A percentile compares a stretch with the other conserved stretches of the same genome.
These are phyloP conservation scores for Leuctra nigra DNA, from an alignment of 2,888 invertebrate species.

Conservation along the genomic window DNA sequence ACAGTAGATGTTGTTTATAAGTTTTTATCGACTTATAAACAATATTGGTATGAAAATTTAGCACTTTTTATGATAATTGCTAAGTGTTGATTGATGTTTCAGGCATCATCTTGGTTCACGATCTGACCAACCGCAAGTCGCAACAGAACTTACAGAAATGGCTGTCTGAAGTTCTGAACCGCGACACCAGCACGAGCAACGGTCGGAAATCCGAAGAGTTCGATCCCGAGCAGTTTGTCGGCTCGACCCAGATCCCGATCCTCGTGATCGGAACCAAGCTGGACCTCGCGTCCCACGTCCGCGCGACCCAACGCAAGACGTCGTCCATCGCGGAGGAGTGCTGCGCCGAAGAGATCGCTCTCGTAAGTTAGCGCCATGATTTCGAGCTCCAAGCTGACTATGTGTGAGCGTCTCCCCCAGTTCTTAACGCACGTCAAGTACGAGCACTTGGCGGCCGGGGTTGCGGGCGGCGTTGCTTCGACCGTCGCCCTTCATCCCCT, in stretches of 20 bases:
- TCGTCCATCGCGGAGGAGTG: constrained; percentile 80
- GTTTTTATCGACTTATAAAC: too few relatives aligned
- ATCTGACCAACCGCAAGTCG: constrained; percentile 92
- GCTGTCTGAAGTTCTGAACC: constrained; percentile 83
- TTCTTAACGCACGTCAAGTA: constrained; percentile 70
- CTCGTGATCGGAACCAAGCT: constrained; percentile 91
- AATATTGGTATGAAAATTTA: too few relatives aligned
- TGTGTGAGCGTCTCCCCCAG: neutral
- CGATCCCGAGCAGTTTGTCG: constrained; percentile 80
- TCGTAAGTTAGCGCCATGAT: constrained; percentile 56
- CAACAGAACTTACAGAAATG: constrained; percentile 90
- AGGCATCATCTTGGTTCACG: constrained; percentile 93
- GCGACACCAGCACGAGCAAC: constrained; percentile 51
- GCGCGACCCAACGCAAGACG: constrained; percentile 53
- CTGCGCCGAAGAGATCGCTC: constrained; percentile 87
- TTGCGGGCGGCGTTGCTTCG: constrained; percentile 93
- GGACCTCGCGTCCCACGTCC: constrained; percentile 75
- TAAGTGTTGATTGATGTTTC: constrained; percentile 33
- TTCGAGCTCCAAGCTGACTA: too few relatives aligned
- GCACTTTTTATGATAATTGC: too few relatives aligned
- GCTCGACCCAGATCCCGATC: constrained; percentile 83
- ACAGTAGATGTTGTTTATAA: too few relatives aligned
- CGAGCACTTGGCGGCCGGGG: constrained; percentile 93
- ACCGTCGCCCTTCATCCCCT: constrained; percentile 92
- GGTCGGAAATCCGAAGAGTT: constrained; percentile 51